Percentiles rank a stretch among this genome's conserved stretches.
Conservation (phyloP, 1,140 invertebrate species). For the Oryctes rhinoceros region DNA sequence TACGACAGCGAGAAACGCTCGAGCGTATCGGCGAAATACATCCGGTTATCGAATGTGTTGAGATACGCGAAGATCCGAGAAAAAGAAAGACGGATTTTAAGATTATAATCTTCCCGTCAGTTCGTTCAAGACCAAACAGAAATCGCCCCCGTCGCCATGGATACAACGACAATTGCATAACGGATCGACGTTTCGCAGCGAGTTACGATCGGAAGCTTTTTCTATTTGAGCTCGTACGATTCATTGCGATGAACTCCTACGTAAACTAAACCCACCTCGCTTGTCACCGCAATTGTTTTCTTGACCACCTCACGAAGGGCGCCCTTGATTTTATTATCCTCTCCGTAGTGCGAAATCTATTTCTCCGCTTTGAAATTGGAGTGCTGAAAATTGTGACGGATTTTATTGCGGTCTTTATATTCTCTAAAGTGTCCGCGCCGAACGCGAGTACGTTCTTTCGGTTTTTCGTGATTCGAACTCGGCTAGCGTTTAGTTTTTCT, state of each 20-base stretch:
- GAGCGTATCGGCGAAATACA: too few species aligned
- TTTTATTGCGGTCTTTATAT: neutral
- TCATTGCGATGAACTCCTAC: neutral
- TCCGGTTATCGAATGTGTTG: too few species aligned
- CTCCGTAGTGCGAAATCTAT: neutral
- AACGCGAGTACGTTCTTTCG: too few species aligned
- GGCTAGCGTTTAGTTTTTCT: too few species aligned
- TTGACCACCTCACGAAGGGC: neutral
- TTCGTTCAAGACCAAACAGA: too few species aligned
- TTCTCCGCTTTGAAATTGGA: neutral
- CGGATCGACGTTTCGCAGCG: neutral
- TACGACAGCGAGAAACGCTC: too few species aligned
- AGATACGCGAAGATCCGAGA: too few species aligned
- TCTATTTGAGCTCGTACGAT: neutral
- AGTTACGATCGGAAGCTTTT: neutral
- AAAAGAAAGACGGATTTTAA: too few species aligned
- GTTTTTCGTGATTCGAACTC: too few species aligned
- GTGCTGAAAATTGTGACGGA: neutral
- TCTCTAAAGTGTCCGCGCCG: too few species aligned
- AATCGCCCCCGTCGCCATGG: neutral
- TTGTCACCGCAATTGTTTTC: neutral
- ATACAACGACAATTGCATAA: slow-evolving; percentile 1
- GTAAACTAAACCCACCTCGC: neutral
- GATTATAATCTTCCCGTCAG: too few species aligned
- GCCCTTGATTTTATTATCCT: neutral